Evolutionary conservation across 2,888 invertebrate genomes (phyloP), one percentile per base, ranked within the genome.

Genomic region (Encarsia formosa): DNA sequence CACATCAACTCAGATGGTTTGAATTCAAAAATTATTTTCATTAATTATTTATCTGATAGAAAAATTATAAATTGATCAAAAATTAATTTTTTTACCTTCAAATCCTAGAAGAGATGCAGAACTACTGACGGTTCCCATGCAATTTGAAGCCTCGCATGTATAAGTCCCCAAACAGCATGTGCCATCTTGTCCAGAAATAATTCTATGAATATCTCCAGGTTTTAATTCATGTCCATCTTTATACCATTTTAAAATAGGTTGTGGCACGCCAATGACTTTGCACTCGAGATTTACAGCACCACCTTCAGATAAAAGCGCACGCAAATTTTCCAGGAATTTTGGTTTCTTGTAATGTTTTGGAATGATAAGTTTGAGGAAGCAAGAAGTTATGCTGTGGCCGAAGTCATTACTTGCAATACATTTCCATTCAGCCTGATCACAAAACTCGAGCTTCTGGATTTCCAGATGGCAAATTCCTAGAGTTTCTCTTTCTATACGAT

Each of bases 371-470:
- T 88, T 88, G 1, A 93, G 78, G 65, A 89, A 91, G 71, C 91
- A 90, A 0, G 91, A 90, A 1, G 92, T 91, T 5, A 90, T 84
- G 61, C 90, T 91, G 65, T 91, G 90, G 1, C 93, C 93, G 65
- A 86, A 92, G 65, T 92, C 91, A 69, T 92, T 93, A 52, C 86
- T 84, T 6, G 91, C 91, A 3, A 92, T 86, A 69, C 91, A 92
- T 71, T 91, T 92, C 92, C 92, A 93, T 68, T 92, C 91, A 0
- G 91, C 91, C 73, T 91, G 91, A 69, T 93, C 92, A 52, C 85
- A 78, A 65, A 91, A 84, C 72, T 91, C 90, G 1, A 91, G 78
- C 53, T 81, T 80, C 48, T 79, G 79, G 32, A 92, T 82, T 64
- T 88, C 85, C 57, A 93, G 77, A 67, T 83, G 82, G 70, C 85